Percentiles rank a stretch among this genome's conserved stretches.
Evolutionary conservation across 1,140 invertebrate genomes (phyloP).

Genomic region (Aphaenogaster floridana): DNA sequence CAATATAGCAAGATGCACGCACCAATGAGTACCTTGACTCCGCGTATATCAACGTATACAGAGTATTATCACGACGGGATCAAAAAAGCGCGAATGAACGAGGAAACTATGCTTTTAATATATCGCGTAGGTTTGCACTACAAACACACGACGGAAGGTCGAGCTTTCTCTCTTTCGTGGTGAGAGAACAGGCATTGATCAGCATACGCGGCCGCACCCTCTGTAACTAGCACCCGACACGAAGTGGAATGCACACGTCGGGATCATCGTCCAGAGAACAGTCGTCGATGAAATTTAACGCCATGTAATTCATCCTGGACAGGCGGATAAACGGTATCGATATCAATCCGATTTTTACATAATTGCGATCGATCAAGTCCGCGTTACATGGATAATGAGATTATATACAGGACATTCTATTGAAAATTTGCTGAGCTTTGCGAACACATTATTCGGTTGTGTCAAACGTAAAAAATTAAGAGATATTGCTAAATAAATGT

Average conservation of each 20-base stretch:
- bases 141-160: constrained; percentile 69
- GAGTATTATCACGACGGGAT: constrained; percentile 77
- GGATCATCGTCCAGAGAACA: constrained; percentile 48
- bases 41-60: constrained; percentile 73
- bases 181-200: constrained; percentile 50
- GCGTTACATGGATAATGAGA: neutral
- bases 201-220: constrained; percentile 50
- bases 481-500: neutral
- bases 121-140: constrained; percentile 79
- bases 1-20: neutral
- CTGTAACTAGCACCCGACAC: constrained; percentile 53
- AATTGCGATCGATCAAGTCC: constrained; percentile 40
- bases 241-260: constrained; percentile 43
- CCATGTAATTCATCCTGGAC: constrained; percentile 23
- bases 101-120: constrained; percentile 80
- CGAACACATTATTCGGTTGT: neutral
- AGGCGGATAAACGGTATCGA: constrained; percentile 43
- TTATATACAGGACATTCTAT: neutral
- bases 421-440: neutral
- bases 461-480: neutral
- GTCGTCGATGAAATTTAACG: constrained; percentile 55
- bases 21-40: neutral
- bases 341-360: constrained; percentile 44
- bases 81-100: constrained; percentile 77
- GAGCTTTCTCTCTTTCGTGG: constrained; percentile 24